phyloP scores from a whole-genome alignment of 53 echinoderm and acorn worm genomes.

The Stichopus horrens region DNA sequence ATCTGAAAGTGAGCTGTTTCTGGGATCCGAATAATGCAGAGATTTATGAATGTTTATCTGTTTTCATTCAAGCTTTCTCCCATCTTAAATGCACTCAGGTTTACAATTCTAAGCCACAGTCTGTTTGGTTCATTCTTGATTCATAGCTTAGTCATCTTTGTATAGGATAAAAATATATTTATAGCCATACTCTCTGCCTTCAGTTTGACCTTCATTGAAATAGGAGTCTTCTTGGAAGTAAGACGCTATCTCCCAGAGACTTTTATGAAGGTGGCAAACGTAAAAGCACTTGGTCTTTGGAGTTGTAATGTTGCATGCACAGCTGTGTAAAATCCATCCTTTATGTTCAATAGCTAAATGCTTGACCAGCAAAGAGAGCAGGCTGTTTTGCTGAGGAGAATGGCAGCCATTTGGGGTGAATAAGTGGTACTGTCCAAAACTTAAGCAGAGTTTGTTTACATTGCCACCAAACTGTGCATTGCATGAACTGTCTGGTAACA shows the following conservation, averaged over 20 bases:
- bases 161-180: not conserved
- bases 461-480: too few relatives aligned
- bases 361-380: too few relatives aligned
- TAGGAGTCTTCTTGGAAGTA: not conserved
- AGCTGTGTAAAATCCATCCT: too few relatives aligned
- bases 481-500: too few relatives aligned
- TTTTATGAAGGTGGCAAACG: too few relatives aligned
- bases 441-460: too few relatives aligned
- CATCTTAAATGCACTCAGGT: not conserved
- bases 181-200: not conserved
- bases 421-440: too few relatives aligned
- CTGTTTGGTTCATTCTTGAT: not conserved
- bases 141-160: not conserved
- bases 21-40: not conserved
- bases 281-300: too few relatives aligned
- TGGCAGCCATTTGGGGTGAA: too few relatives aligned
- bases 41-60: constrained; percentile 3
- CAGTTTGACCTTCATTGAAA: not conserved
- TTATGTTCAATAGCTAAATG: too few relatives aligned
- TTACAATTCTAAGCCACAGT: not conserved
- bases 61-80: not conserved
- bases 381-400: too few relatives aligned
- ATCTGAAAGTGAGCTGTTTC: not conserved
- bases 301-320: too few relatives aligned
- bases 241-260: not conserved